A percentile compares a stretch with the other conserved stretches of the same genome.
These are phyloP conservation scores for Ryuthela nishihirai DNA, from an alignment of 2,888 invertebrate species.

Conservation along the genomic window DNA sequence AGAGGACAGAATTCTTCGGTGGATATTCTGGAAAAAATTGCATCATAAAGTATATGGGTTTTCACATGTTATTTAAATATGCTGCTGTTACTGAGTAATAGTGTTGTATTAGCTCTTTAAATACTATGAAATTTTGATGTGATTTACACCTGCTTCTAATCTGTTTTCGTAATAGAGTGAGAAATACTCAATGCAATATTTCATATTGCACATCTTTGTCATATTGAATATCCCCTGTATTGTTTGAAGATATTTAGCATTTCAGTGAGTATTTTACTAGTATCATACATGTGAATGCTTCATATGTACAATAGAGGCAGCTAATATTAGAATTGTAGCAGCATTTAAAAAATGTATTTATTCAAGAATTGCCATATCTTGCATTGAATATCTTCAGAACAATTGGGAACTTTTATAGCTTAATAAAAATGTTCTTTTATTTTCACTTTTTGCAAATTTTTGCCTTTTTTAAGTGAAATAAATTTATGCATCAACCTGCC, in stretches of 20 bases:
- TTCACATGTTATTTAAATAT: conserved; percentile 1
- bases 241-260: conserved; percentile 27
- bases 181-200: conserved; percentile 23
- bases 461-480: too few relatives aligned
- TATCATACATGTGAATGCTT: conserved; percentile 24
- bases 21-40: conserved; percentile 20
- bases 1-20: conserved; percentile 23
- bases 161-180: conserved; percentile 28
- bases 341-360: too few relatives aligned
- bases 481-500: conserved; percentile 11
- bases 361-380: too few relatives aligned
- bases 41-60: conserved; percentile 16
- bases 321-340: too few relatives aligned
- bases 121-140: conserved; percentile 36
- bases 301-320: conserved; percentile 32
- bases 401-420: too few relatives aligned
- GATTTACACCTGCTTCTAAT: conserved; percentile 37
- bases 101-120: conserved; percentile 35
- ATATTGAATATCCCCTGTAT: conserved; percentile 21
- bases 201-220: conserved; percentile 26
- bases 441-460: too few relatives aligned
- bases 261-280: conserved; percentile 11
- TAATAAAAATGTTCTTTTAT: too few relatives aligned
- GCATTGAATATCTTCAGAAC: too few relatives aligned
- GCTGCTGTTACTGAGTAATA: not conserved